Conservation (phyloP, 2,888 invertebrate species). For the Agrilus biguttatus region DNA sequence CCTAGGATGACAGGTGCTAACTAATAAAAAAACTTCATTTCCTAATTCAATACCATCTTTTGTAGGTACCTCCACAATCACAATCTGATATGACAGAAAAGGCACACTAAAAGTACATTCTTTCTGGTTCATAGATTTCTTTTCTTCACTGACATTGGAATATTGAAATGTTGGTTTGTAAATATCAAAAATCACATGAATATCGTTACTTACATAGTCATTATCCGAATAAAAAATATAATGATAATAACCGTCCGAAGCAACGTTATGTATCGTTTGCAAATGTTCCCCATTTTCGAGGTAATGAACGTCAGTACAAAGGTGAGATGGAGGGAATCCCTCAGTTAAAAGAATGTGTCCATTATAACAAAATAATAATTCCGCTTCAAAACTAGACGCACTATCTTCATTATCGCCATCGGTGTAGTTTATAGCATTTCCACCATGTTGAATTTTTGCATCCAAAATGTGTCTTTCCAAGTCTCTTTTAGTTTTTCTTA, state of each 20-base stretch:
- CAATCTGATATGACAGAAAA: slow-evolving; percentile 61
- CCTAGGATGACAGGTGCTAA: slow-evolving; percentile 67
- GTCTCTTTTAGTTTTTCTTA: slow-evolving; percentile 3
- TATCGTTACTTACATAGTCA: slow-evolving; percentile 62
- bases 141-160: slow-evolving; percentile 48
- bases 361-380: slow-evolving; percentile 58
- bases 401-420: slow-evolving; percentile 46
- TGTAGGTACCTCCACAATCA: slow-evolving; percentile 74
- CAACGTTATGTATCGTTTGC: slow-evolving; percentile 54
- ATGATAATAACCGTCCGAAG: slow-evolving; percentile 71
- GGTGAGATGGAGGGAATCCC: slow-evolving; percentile 51
- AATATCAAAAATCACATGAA: slow-evolving; percentile 73
- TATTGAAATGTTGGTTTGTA: slow-evolving; percentile 73
- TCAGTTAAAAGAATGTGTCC: slow-evolving; percentile 60
- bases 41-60: slow-evolving; percentile 64
- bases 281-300: slow-evolving; percentile 55
- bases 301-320: slow-evolving; percentile 54
- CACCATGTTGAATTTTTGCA: slow-evolving; percentile 63
- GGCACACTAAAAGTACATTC: slow-evolving; percentile 59
- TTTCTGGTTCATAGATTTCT: slow-evolving; percentile 61
- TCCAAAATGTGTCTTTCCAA: slow-evolving; percentile 34
- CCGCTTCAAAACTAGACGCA: slow-evolving; percentile 72
- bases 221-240: slow-evolving; percentile 83
- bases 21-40: slow-evolving; percentile 55
- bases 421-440: slow-evolving; percentile 48